phyloP scores from a whole-genome alignment of 1,140 invertebrate genomes.

The Calosoma granatense region DNA sequence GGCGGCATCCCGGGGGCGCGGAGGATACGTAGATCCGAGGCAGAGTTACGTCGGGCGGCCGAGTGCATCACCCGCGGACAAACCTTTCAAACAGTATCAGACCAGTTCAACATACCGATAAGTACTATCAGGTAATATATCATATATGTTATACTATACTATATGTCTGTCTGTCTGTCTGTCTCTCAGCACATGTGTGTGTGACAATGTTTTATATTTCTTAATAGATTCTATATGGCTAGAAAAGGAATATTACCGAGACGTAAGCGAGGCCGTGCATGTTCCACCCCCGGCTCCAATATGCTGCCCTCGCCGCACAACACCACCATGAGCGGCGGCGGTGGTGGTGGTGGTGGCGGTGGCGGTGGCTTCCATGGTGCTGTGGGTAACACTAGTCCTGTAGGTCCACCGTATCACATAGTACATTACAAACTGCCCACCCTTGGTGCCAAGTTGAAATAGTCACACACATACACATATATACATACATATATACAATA shows the following conservation, averaged over 20 bases:
- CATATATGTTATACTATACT: too few relatives aligned
- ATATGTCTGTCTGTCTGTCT: background rate
- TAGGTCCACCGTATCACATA: conserved; percentile 59
- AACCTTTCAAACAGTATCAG: conserved; percentile 72
- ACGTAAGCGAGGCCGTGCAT: conserved; percentile 54
- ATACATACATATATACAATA: too few relatives aligned
- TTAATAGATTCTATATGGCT: conserved; percentile 65
- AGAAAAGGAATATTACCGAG: conserved; percentile 66
- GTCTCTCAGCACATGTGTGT: too few relatives aligned
- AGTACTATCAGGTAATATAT: conserved; percentile 58
- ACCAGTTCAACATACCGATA: conserved; percentile 74
- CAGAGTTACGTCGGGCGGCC: conserved; percentile 61
- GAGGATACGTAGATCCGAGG: conserved; percentile 57
- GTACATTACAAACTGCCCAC: conserved; percentile 60
- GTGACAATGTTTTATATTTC: background rate
- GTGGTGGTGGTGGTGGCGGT: conserved; percentile 12
- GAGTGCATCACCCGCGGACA: conserved; percentile 68
- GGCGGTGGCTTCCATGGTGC: conserved; percentile 29
- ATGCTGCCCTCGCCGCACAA: conserved; percentile 20
- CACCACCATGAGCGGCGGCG: conserved; percentile 15
- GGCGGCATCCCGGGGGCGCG: conserved; percentile 22
- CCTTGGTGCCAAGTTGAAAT: conserved; percentile 34
- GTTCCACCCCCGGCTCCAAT: conserved; percentile 36
- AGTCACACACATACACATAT: too few relatives aligned
- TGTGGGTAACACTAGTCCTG: conserved; percentile 41